These are phyloP conservation scores for Macaria liturata DNA, from an alignment of 2,888 invertebrate genomes.

Conservation along the genomic window DNA sequence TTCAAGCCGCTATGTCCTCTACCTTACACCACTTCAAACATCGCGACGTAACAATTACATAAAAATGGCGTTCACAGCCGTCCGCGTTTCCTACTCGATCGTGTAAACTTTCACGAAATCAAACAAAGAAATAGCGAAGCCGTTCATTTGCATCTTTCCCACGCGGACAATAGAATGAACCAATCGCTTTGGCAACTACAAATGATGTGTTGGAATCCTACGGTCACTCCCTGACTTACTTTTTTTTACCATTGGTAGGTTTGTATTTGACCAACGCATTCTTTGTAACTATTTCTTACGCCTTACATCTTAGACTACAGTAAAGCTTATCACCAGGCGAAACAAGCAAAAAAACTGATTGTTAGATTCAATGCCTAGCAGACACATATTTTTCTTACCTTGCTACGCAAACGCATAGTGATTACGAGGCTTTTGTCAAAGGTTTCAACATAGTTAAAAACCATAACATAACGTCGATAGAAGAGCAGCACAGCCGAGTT, in stretches of 20 bases:
- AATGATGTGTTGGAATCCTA: conserved; percentile 77
- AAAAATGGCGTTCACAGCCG: conserved; percentile 81
- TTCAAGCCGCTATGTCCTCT: conserved; percentile 40
- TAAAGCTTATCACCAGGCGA: too few relatives aligned
- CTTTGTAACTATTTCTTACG: too few relatives aligned
- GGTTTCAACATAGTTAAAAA: too few relatives aligned
- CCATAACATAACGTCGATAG: too few relatives aligned
- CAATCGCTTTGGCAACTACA: conserved; percentile 78
- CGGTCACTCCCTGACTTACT: conserved; percentile 53
- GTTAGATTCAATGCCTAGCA: too few relatives aligned
- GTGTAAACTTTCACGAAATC: conserved; percentile 83
- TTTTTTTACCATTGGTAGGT: conserved; percentile 6
- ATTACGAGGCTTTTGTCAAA: too few relatives aligned
- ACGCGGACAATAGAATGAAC: conserved; percentile 82
- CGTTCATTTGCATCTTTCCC: conserved; percentile 82
- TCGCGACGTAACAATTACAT: conserved; percentile 81
- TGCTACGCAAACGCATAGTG: too few relatives aligned
- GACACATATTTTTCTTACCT: too few relatives aligned
- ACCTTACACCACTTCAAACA: conserved; percentile 48
- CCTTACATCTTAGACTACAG: too few relatives aligned
- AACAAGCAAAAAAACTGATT: too few relatives aligned
- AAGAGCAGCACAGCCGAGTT: too few relatives aligned
- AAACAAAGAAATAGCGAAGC: conserved; percentile 82
- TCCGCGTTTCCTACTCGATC: conserved; percentile 80
- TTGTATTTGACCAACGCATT: too few relatives aligned